Conservation (phyloP, 2,113 vertebrate species). For the Trochalopteron elliotii region DNA sequence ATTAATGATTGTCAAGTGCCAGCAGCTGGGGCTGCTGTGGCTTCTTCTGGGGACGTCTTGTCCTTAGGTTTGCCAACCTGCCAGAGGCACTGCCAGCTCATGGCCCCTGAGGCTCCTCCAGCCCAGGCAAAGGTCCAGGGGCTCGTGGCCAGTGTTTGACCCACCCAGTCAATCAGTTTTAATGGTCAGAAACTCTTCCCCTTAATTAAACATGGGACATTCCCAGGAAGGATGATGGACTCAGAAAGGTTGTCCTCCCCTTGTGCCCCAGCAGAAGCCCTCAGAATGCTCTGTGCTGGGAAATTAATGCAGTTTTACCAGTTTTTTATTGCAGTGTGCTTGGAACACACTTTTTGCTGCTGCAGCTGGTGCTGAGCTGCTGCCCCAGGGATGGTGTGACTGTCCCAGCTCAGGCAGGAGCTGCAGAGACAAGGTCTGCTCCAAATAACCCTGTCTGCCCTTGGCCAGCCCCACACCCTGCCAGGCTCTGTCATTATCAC, state of each 20-base stretch:
- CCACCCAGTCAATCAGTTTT: neutral
- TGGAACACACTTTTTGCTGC: neutral
- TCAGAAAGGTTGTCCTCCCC: neutral
- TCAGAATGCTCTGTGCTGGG: neutral
- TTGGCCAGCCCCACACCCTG: neutral
- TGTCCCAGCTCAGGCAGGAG: neutral
- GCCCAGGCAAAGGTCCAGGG: neutral
- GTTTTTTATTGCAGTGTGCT: neutral
- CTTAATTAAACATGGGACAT: fast-evolving
- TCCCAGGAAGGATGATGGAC: neutral
- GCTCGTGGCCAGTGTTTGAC: neutral
- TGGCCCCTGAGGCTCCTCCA: fast-evolving
- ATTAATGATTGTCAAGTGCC: neutral
- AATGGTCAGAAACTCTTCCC: neutral
- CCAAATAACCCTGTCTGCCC: fast-evolving
- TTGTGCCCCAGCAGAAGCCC: neutral
- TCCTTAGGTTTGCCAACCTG: neutral
- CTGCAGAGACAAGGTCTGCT: neutral
- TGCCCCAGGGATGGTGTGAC: neutral
- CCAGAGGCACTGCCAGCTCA: neutral
- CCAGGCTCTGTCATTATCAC: neutral
- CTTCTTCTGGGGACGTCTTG: neutral
- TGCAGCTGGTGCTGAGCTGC: neutral
- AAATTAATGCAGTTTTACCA: neutral
- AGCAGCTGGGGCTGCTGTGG: neutral